These are phyloP conservation scores for Eilema caniola DNA, from an alignment of 2,888 invertebrate genomes.

Conservation along the genomic window DNA sequence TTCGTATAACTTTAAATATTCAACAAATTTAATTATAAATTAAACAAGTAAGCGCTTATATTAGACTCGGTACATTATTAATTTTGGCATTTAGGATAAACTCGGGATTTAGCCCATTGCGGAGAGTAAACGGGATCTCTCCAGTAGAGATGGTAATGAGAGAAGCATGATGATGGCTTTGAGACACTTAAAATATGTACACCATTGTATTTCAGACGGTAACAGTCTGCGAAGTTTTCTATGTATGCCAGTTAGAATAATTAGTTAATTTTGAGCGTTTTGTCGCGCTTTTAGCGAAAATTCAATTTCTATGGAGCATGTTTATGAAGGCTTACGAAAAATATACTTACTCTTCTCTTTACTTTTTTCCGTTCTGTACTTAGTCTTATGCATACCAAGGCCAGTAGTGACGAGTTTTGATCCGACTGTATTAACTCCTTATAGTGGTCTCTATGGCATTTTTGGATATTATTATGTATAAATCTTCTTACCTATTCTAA, in stretches of 20 bases:
- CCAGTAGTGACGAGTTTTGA: too few relatives aligned
- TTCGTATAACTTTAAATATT: slow-evolving; percentile 15
- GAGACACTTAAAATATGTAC: slow-evolving; percentile 1
- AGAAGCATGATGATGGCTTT: slow-evolving; percentile 5
- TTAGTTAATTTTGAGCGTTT: not conserved
- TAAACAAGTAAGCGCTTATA: slow-evolving; percentile 37
- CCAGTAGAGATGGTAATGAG: slow-evolving; percentile 13
- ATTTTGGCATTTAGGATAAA: slow-evolving; percentile 34
- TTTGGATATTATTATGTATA: too few relatives aligned
- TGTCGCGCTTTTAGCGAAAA: not conserved
- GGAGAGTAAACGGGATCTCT: slow-evolving; percentile 16
- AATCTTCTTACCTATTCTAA: too few relatives aligned
- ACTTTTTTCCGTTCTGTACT: too few relatives aligned
- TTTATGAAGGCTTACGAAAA: too few relatives aligned
- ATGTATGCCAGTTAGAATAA: not conserved
- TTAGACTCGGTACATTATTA: slow-evolving; percentile 46
- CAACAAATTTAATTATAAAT: slow-evolving; percentile 37
- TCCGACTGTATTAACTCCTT: too few relatives aligned
- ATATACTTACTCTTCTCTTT: too few relatives aligned
- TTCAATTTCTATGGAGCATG: not conserved
- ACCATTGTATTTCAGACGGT: not conserved
- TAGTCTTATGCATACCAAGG: too few relatives aligned
- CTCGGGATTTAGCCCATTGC: slow-evolving; percentile 30
- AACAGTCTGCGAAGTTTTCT: not conserved
- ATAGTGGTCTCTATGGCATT: too few relatives aligned